A percentile compares a stretch with the other conserved stretches of the same genome.
Evolutionary conservation across 2,797 vertebrate species (phyloP).

Genomic region (Etheostoma nigrum): DNA sequence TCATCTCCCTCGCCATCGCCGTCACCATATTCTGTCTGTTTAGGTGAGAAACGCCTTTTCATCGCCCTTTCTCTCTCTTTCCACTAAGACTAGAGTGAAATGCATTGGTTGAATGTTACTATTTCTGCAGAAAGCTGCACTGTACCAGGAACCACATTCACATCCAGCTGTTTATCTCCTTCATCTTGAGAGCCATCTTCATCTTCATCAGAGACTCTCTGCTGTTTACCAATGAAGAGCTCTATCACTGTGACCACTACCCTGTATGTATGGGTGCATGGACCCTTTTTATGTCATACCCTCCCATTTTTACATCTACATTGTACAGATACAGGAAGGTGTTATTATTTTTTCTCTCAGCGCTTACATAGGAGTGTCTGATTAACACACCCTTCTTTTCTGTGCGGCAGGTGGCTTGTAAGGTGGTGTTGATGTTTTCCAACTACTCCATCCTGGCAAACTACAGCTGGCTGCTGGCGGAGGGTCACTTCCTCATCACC

Average conservation of each 20-base stretch:
- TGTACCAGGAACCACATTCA: conserved; percentile 97
- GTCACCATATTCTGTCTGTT: conserved; percentile 89
- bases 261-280: conserved; percentile 78
- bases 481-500: conserved; percentile 95
- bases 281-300: neutral
- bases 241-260: conserved; percentile 87
- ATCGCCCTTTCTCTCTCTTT: no score
- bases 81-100: neutral
- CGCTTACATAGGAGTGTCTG: neutral
- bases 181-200: conserved; percentile 92
- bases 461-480: conserved; percentile 95
- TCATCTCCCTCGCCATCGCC: conserved; percentile 88
- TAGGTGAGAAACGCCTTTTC: conserved; percentile 82
- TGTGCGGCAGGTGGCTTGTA: conserved; percentile 88
- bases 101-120: neutral
- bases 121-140: conserved; percentile 88
- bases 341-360: neutral
- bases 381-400: neutral
- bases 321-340: neutral
- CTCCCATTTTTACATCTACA: neutral
- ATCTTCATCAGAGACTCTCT: conserved; percentile 93
- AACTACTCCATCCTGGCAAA: conserved; percentile 97
- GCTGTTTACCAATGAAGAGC: conserved; percentile 89
- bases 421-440: conserved; percentile 91
- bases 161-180: conserved; percentile 95